Evolutionary conservation across 2,797 vertebrate genomes (phyloP).

Genomic region (Sebastes trivittatus): DNA sequence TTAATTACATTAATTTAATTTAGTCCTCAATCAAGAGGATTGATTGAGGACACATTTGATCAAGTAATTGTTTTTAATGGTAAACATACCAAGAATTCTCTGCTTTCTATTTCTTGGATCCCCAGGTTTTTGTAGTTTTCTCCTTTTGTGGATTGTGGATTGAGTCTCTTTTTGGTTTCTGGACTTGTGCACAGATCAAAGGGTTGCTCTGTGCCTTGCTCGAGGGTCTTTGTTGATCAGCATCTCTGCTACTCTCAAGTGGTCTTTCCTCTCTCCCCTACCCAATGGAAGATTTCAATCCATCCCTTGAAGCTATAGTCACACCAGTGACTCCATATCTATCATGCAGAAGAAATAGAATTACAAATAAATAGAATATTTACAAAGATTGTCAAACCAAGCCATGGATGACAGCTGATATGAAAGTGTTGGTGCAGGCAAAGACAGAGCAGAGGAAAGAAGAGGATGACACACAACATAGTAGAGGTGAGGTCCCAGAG

Average conservation of each 20-base stretch:
- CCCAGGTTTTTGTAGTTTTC: not conserved
- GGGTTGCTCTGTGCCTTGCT: conserved; percentile 13
- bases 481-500: not conserved
- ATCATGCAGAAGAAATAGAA: conserved; percentile 34
- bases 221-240: conserved; percentile 14
- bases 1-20: too few relatives aligned
- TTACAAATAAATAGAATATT: conserved; percentile 38
- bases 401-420: conserved; percentile 32
- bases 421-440: conserved; percentile 27
- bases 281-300: conserved; percentile 22
- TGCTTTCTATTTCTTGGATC: not conserved
- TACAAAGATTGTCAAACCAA: conserved; percentile 34
- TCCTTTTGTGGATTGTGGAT: not conserved
- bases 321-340: conserved; percentile 36
- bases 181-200: not conserved
- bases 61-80: not conserved
- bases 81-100: not conserved
- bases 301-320: conserved; percentile 45
- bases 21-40: too few relatives aligned
- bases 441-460: conserved; percentile 6
- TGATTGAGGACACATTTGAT: not conserved
- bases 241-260: conserved; percentile 18
- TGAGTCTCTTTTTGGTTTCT: not conserved
- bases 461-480: not conserved
- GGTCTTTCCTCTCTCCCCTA: not conserved